Percentiles rank a stretch among this genome's conserved stretches.
Conservation (phyloP, 2,113 vertebrate genomes). For the Trichomycterus rosablanca region DNA sequence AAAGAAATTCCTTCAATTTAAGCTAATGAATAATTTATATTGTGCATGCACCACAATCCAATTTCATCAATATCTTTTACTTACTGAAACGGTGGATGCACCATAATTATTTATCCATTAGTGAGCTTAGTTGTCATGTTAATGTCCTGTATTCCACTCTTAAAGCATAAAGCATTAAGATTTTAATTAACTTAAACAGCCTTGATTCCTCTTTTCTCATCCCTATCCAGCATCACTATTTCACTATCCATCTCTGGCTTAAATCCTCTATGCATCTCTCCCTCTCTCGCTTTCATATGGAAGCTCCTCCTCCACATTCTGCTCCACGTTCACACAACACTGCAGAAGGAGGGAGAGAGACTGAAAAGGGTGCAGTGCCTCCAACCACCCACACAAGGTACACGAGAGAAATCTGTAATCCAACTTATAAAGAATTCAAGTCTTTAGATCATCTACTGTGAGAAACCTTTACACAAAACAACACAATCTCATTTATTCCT, state of each 20-base stretch:
- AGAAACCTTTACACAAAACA: no score
- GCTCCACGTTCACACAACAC: slow-evolving; percentile 59
- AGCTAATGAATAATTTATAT: no score
- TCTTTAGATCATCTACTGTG: neutral
- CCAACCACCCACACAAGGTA: neutral
- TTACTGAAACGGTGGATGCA: slow-evolving; percentile 29
- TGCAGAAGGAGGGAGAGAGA: slow-evolving; percentile 55
- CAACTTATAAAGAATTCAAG: neutral
- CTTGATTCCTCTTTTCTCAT: slow-evolving; percentile 23
- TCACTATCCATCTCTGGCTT: slow-evolving; percentile 27
- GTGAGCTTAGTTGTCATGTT: slow-evolving; percentile 9
- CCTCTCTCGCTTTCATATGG: slow-evolving; percentile 35
- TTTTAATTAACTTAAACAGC: slow-evolving; percentile 34
- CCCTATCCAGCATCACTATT: slow-evolving; percentile 41
- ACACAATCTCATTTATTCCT: no score
- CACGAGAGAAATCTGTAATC: slow-evolving; percentile 15
- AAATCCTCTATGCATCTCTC: slow-evolving; percentile 8
- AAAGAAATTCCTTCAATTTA: no score
- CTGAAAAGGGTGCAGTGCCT: slow-evolving; percentile 40
- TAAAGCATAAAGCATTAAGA: slow-evolving; percentile 37
- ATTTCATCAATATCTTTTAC: slow-evolving; percentile 30
- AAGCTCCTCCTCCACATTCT: slow-evolving; percentile 63
- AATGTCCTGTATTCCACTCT: slow-evolving; percentile 18
- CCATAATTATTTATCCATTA: slow-evolving; percentile 23
- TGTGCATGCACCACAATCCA: no score